These are phyloP conservation scores for Glyphotaelius pellucidus DNA, from an alignment of 2,888 invertebrate species.

Conservation along the genomic window DNA sequence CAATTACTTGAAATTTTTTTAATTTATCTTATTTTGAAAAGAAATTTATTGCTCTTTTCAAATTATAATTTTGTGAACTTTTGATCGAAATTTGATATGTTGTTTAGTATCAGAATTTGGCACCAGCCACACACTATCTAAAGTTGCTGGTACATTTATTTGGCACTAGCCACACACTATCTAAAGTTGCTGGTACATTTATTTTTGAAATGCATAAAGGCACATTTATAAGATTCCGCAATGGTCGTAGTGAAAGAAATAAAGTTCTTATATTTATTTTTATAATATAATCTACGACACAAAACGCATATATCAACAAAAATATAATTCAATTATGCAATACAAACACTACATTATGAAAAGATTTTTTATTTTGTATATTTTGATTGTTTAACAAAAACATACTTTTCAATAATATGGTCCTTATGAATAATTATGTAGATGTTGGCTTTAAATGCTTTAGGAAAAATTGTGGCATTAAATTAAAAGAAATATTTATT, in stretches of 20 bases:
- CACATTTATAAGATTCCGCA: slow-evolving; percentile 31
- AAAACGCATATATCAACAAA: background rate
- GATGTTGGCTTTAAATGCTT: slow-evolving; percentile 2
- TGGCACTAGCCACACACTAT: slow-evolving; percentile 7
- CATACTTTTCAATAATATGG: background rate
- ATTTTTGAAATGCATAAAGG: slow-evolving; percentile 34
- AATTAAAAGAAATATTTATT: background rate
- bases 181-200: slow-evolving; percentile 4
- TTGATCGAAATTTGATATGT: slow-evolving; percentile 31
- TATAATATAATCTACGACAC: background rate
- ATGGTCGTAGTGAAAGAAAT: slow-evolving; percentile 7
- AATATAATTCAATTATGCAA: background rate
- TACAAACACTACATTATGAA: background rate
- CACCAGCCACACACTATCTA: background rate
- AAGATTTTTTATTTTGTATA: background rate
- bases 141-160: slow-evolving; percentile 8
- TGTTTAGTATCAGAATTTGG: slow-evolving; percentile 33
- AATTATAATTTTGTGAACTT: slow-evolving; percentile 32
- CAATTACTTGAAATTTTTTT: background rate
- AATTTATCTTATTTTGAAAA: slow-evolving; percentile 2
- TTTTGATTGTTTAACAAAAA: slow-evolving; percentile 4
- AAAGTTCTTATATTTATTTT: background rate
- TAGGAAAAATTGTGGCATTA: background rate
- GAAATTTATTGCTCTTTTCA: slow-evolving; percentile 11
- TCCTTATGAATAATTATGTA: background rate